phyloP scores from a whole-genome alignment of 2,888 invertebrate genomes.

The Caenorhabditis zanzibari region DNA sequence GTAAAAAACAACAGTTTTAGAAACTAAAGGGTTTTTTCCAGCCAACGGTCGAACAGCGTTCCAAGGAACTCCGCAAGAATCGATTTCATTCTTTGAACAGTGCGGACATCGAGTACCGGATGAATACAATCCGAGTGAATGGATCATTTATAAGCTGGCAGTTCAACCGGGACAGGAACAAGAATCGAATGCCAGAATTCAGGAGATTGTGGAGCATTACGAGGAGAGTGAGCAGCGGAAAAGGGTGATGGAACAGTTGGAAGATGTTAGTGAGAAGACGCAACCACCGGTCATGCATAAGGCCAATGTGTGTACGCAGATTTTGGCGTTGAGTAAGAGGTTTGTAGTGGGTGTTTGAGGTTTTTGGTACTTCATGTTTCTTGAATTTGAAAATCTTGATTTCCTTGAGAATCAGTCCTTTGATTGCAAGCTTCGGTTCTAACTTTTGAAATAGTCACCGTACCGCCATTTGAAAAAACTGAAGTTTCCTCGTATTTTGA shows the following conservation, averaged over 20 bases:
- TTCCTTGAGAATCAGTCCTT: no score
- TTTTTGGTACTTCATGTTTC: no score
- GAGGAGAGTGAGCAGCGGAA: constrained; percentile 45
- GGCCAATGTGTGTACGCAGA: constrained; percentile 51
- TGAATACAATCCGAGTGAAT: constrained; percentile 96
- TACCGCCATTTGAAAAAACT: no score
- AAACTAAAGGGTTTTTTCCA: not conserved
- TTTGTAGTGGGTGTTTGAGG: no score
- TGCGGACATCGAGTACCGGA: constrained; percentile 86
- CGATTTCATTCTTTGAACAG: constrained; percentile 68
- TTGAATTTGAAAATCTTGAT: no score
- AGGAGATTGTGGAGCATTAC: constrained; percentile 37
- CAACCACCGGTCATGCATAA: constrained; percentile 53
- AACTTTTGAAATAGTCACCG: no score
- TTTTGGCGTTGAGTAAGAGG: constrained; percentile 40
- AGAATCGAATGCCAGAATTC: constrained; percentile 38
- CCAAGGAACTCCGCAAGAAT: constrained; percentile 83
- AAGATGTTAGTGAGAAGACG: constrained; percentile 16
- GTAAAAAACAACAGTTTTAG: no score
- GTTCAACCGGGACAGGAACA: constrained; percentile 84
- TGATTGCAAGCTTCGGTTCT: no score
- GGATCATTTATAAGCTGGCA: constrained; percentile 92
- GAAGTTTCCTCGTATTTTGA: no score
- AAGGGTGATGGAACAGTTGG: constrained; percentile 31
- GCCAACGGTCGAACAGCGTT: constrained; percentile 91